Evolutionary conservation across 2,888 invertebrate genomes (phyloP).

Genomic region (Auanema freiburgensis): DNA sequence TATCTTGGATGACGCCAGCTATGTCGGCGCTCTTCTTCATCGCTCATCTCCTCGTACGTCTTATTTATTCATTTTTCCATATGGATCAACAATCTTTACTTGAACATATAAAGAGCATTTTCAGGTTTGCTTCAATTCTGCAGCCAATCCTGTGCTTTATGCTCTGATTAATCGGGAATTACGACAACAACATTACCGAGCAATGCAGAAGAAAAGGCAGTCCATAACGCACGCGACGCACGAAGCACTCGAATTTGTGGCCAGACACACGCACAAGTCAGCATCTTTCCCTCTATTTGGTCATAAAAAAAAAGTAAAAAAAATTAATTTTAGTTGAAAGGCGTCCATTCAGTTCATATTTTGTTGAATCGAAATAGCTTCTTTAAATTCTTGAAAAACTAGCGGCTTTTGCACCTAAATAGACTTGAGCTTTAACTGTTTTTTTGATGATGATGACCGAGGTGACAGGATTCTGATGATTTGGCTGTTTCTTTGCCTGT

Average conservation of each 20-base stretch:
- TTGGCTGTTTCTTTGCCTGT: too few species aligned
- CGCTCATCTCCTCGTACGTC: slow-evolving; percentile 51
- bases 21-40: slow-evolving; percentile 59
- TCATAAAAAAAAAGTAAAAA: too few species aligned
- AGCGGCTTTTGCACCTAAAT: too few species aligned
- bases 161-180: slow-evolving; percentile 62
- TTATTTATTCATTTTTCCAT: not conserved
- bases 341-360: not conserved
- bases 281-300: not conserved
- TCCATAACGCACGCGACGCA: slow-evolving; percentile 44
- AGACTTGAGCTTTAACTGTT: too few species aligned
- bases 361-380: too few species aligned
- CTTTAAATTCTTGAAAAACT: too few species aligned
- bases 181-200: slow-evolving; percentile 57
- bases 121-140: slow-evolving; percentile 63
- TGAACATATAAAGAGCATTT: slow-evolving; percentile 9
- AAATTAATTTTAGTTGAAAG: not conserved
- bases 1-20: slow-evolving; percentile 53
- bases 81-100: not conserved
- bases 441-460: too few species aligned
- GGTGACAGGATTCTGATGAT: too few species aligned
- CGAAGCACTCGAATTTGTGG: slow-evolving; percentile 32
- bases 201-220: slow-evolving; percentile 53
- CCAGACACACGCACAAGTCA: slow-evolving; percentile 28
- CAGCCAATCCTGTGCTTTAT: slow-evolving; percentile 63